A percentile compares a stretch with the other conserved stretches of the same genome.
phyloP scores from a whole-genome alignment of 2,888 invertebrate genomes.

The Erebia ligea region DNA sequence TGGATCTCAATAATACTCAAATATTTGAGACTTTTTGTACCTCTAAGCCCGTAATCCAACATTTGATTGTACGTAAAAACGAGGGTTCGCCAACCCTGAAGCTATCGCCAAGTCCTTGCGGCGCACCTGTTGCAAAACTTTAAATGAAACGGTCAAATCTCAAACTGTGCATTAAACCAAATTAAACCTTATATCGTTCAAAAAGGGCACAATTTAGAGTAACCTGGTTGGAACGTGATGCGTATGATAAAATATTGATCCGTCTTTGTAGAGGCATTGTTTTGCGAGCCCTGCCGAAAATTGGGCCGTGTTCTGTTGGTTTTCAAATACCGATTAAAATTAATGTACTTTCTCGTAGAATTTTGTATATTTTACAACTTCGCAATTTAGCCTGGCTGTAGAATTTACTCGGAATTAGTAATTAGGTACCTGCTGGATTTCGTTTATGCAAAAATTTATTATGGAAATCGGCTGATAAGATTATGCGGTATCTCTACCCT shows the following conservation, averaged over 20 bases:
- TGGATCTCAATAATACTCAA: conserved; percentile 13
- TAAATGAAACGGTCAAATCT: conserved; percentile 28
- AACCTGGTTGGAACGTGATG: conserved; percentile 19
- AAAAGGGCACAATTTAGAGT: conserved; percentile 11
- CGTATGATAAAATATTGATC: conserved; percentile 40
- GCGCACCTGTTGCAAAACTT: conserved; percentile 38
- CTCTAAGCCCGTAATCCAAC: conserved; percentile 30
- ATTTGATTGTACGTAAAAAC: conserved; percentile 33
- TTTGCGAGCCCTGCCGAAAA: conserved; percentile 38
- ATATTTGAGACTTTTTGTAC: conserved; percentile 26
- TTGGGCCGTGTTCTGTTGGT: conserved; percentile 32
- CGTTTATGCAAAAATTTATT: conserved; percentile 12
- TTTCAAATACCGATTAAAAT: conserved; percentile 26
- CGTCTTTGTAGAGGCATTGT: conserved; percentile 40
- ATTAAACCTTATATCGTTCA: conserved; percentile 17
- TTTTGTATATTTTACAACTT: conserved; percentile 20
- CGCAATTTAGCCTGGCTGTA: neutral
- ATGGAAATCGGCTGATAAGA: conserved; percentile 14
- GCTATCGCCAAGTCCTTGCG: conserved; percentile 33
- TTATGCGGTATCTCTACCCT: neutral
- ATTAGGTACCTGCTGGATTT: neutral
- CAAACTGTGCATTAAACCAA: neutral
- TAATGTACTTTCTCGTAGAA: conserved; percentile 15
- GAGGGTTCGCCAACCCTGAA: conserved; percentile 31
- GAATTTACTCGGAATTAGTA: conserved; percentile 1